Base-by-base conservation (phyloP, 1,140 invertebrate genomes). In the Galleria mellonella region DNA sequence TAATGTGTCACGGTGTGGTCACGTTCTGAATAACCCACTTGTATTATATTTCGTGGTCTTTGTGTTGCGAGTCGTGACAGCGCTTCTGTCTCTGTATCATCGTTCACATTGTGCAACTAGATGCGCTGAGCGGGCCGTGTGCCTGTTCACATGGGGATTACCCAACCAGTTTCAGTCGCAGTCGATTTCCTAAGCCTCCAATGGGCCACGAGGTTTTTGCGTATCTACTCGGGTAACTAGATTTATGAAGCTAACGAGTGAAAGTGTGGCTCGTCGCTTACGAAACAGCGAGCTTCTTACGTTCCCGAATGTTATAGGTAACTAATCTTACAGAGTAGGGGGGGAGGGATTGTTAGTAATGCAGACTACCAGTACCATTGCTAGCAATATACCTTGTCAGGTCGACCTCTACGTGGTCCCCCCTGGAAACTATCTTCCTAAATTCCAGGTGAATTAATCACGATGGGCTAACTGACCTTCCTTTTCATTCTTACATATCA, bases 11-110 rank as follows among this genome's bases (percentile, higher is more conserved):
- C 56, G 32, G 45, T 55, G 52, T 58, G 57, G 69, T 73, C 70
- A 70, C 70, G 70, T 70, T 68, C 64, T 65, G 57, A 63, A 68
- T 71, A 65, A 60, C 55, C 55, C 55, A 62, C 46, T 59, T 56
- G 66, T 60, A 73, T 73, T 70, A 67, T 66, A 58, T 72, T 72
- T 72, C 69, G 62, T 39, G 55, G 55, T 51, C 41, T 66, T 64
- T 63, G 59, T 72, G 51, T 55, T 41, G 48, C 57, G 46, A 56
- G 47, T 68, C 57, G 51, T 62, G 53, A 55, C 60, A 61, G 44
- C 56, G 55, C 55, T 62, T 47, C 59, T 56, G 47, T 54, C 55
- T 54, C 57, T 53, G 62, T 64, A 59, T 65, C 64, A 56, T 60
- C 55, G 59, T 60, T 49, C 41, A 43, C 43, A 45, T 67, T 64